phyloP scores from a whole-genome alignment of 2,113 vertebrate genomes.

The Catagonus wagneri region DNA sequence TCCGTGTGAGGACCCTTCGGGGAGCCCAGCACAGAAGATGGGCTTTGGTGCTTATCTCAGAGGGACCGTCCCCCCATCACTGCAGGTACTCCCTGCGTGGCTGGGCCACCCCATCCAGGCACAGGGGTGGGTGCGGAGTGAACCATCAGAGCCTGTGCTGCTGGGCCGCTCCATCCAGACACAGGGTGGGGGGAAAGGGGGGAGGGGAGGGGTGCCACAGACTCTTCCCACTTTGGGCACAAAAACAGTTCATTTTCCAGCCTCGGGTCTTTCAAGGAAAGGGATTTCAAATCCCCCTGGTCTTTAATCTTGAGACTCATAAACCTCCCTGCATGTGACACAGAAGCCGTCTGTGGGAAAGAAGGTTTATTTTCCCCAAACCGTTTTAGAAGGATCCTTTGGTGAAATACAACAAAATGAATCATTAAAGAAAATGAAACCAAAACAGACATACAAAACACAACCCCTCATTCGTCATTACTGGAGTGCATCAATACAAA shows the following conservation, averaged over 20 bases:
- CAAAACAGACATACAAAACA: background rate
- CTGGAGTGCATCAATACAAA: background rate
- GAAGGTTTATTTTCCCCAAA: background rate
- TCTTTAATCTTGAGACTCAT: background rate
- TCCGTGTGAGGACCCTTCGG: background rate
- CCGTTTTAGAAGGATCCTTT: background rate
- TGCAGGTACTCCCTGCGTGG: too few relatives aligned
- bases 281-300: background rate
- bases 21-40: rapidly evolving
- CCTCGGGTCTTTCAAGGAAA: background rate
- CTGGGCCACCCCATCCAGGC: background rate
- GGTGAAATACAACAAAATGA: background rate
- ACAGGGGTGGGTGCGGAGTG: too few relatives aligned
- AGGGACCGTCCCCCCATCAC: too few relatives aligned
- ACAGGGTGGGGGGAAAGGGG: too few relatives aligned
- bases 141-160: too few relatives aligned
- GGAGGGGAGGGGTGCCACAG: too few relatives aligned
- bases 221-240: background rate
- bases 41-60: background rate
- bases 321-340: too few relatives aligned
- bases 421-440: background rate
- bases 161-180: too few relatives aligned
- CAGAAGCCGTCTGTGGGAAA: background rate
- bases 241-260: background rate
- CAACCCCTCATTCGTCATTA: background rate